phyloP scores from a whole-genome alignment of 1,140 invertebrate species.

The Caenorhabditis elegans region WBcel235 BX284602.5:12976501-12977000 shows the following conservation, averaged over 20 bases:
- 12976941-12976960: slow-evolving; percentile 66
- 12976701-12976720: slow-evolving; percentile 60
- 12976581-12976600: no score
- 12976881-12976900: slow-evolving; percentile 66
- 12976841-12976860: slow-evolving; percentile 67
- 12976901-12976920: slow-evolving; percentile 67
- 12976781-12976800: slow-evolving; percentile 67
- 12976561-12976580: no score
- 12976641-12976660: slow-evolving; percentile 66
- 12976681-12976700: slow-evolving; percentile 60
- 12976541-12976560: no score
- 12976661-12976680: slow-evolving; percentile 65
- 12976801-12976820: slow-evolving; percentile 67
- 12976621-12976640: slow-evolving; percentile 60
- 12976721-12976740: slow-evolving; percentile 58
- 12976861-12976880: slow-evolving; percentile 68
- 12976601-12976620: slow-evolving; percentile 61
- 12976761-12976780: slow-evolving; percentile 66
- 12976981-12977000: no score
- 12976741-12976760: slow-evolving; percentile 64
- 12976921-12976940: slow-evolving; percentile 68
- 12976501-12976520: no score
- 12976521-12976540: no score
- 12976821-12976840: slow-evolving; percentile 67
- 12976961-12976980: slow-evolving; percentile 69